phyloP scores from a whole-genome alignment of 2,113 vertebrate species.

The Silurus glanis region DNA sequence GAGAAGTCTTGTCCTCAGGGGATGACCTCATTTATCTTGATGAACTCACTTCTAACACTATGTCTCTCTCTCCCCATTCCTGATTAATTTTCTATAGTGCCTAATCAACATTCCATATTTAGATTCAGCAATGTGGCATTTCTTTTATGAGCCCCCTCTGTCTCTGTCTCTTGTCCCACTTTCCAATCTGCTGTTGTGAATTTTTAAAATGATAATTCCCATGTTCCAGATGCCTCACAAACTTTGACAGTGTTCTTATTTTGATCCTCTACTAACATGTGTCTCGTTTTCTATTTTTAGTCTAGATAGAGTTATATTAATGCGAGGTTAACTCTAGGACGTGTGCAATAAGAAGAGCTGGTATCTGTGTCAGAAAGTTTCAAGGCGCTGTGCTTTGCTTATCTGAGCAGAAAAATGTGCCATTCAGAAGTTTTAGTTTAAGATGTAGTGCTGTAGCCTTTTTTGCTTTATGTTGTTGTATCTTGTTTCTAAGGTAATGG shows the following conservation, averaged over 20 bases:
- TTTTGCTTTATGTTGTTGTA: too few species aligned
- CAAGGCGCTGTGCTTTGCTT: conserved; percentile 46
- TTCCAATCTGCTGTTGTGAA: conserved; percentile 70
- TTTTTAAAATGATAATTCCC: conserved; percentile 62
- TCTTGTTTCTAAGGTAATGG: neutral
- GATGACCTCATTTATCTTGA: conserved; percentile 49
- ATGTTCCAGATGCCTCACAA: conserved; percentile 18
- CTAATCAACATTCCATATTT: conserved; percentile 68
- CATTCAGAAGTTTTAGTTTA: conserved; percentile 59
- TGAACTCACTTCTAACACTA: conserved; percentile 48
- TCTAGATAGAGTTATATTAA: conserved; percentile 13
- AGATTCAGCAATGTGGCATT: conserved; percentile 53
- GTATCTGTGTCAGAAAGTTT: conserved; percentile 54
- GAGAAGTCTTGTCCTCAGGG: conserved; percentile 50
- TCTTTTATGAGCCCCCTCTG: conserved; percentile 61
- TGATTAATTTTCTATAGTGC: conserved; percentile 61
- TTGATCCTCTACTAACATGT: neutral
- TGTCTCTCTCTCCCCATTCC: conserved; percentile 10
- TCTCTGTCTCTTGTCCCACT: conserved; percentile 61
- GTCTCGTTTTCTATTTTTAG: neutral
- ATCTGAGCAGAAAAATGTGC: conserved; percentile 61
- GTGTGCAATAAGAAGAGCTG: conserved; percentile 41
- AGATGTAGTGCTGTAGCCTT: conserved; percentile 45
- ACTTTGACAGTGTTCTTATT: conserved; percentile 24
- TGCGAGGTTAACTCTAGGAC: conserved; percentile 28